phyloP scores from a whole-genome alignment of 1,140 invertebrate species.

The Lasioglossum albipes region DNA sequence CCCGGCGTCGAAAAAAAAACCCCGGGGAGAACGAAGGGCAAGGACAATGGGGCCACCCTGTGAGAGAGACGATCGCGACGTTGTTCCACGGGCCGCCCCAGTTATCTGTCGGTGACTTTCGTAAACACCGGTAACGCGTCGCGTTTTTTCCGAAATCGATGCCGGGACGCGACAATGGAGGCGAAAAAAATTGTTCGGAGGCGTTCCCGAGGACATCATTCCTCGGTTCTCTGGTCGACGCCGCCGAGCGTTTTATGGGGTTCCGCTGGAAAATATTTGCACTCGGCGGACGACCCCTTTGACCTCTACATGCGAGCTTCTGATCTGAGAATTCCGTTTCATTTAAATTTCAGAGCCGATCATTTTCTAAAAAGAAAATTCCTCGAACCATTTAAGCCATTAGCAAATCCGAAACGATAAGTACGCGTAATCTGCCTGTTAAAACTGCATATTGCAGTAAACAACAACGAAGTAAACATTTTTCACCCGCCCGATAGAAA shows the following conservation, averaged over 20 bases:
- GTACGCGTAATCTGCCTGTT: not conserved
- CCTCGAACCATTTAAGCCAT: not conserved
- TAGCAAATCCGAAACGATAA: not conserved
- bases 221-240: too few relatives aligned
- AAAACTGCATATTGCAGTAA: not conserved
- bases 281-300: too few relatives aligned
- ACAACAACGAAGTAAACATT: not conserved
- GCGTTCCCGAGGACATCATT: too few relatives aligned
- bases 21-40: slow-evolving; percentile 49
- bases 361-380: not conserved
- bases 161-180: slow-evolving; percentile 38
- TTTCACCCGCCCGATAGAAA: not conserved
- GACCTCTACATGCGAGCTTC: too few relatives aligned
- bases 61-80: slow-evolving; percentile 70
- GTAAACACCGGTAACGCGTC: slow-evolving; percentile 70
- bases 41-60: slow-evolving; percentile 74
- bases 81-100: slow-evolving; percentile 63
- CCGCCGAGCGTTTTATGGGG: not conserved
- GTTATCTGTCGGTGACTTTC: slow-evolving; percentile 80
- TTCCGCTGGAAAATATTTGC: not conserved
- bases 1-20: slow-evolving; percentile 43
- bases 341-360: too few relatives aligned
- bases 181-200: slow-evolving; percentile 1
- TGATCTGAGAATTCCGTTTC: too few relatives aligned
- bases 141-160: slow-evolving; percentile 48